Evolutionary conservation across 37 sponge, comb jelly and placozoan genomes (phyloP), one percentile per base, ranked within the genome.

Genomic region (Cladorhizidae sp.): DNA sequence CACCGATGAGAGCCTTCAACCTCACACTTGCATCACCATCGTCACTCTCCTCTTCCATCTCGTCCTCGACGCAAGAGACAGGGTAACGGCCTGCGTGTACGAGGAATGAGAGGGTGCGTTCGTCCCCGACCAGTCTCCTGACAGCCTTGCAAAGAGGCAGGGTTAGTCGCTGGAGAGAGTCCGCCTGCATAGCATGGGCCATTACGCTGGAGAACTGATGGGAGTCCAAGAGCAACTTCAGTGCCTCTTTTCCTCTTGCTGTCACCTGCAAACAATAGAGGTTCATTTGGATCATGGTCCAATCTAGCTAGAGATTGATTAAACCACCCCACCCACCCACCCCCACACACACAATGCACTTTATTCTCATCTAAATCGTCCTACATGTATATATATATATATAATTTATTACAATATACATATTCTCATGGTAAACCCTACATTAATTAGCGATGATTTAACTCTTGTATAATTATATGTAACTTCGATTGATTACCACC

Each of bases 191-290:
- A 49, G 56, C 33, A 55, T 38, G 2, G 51, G 37, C 38, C 15
- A 80, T 32, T 1, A 54, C 21, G 12, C 41, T 17, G 32, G 68
- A 70, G 40, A 80, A 70, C 39, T 39, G 20, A 36, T 80, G 51
- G 28, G 54, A 32, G 20, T 80, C 80, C 5, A 80, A 52, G 20
- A 80, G 80, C 0, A 70, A 25, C 56, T 54, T 52, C 6, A 80
- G 36, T 56, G 70, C 70, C 28, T 54, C 41, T 20, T 51, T 23
- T 21, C 80, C 80, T 23, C 28, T 56, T 39, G 70, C 26, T 26
- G 8, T 39, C 63, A 63, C 71, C 71, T 71, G 45, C 20, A 20
- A 23, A 2, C n/a, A n/a, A n/a, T n/a, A n/a, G n/a, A n/a, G n/a
- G n/a, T n/a, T n/a, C n/a, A n/a, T n/a, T n/a, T n/a, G n/a, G n/a